Evolutionary conservation across 2,113 vertebrate genomes (phyloP).

Genomic region (Electrona antarctica): DNA sequence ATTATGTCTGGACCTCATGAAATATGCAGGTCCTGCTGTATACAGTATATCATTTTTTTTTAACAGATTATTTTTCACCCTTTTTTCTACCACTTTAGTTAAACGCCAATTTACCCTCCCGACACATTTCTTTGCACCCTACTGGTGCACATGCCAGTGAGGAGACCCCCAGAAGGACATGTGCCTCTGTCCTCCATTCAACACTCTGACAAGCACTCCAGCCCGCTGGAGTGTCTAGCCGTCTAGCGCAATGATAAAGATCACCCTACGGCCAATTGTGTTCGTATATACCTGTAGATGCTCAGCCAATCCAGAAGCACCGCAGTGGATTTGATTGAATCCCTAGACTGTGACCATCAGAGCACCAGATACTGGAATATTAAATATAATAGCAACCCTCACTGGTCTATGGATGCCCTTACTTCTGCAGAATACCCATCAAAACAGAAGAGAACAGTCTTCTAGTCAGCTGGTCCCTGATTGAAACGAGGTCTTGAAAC

Average conservation of each 20-base stretch:
- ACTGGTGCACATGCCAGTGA: not conserved
- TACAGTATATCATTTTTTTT: too few species aligned
- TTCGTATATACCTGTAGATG: too few species aligned
- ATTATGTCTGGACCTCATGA: slow-evolving; percentile 7
- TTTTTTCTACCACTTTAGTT: not conserved
- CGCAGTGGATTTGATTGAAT: not conserved
- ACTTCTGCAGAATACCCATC: not conserved
- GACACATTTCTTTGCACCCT: too few species aligned
- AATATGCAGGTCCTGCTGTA: not conserved
- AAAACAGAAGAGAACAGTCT: not conserved
- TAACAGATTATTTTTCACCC: too few species aligned
- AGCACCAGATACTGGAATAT: not conserved
- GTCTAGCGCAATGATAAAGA: too few species aligned
- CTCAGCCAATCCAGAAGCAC: too few species aligned
- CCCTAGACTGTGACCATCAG: too few species aligned
- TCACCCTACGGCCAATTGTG: too few species aligned
- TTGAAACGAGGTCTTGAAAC: not conserved
- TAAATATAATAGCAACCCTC: not conserved
- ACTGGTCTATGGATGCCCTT: slow-evolving; percentile 27
- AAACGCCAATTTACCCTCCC: not conserved
- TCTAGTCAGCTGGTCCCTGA: slow-evolving; percentile 12
- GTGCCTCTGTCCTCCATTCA: not conserved
- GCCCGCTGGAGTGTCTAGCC: too few species aligned
- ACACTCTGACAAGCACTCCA: too few species aligned
- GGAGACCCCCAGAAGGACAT: too few species aligned